Base-by-base conservation (phyloP, 2,113 vertebrate genomes). In the Calonectris borealis region DNA sequence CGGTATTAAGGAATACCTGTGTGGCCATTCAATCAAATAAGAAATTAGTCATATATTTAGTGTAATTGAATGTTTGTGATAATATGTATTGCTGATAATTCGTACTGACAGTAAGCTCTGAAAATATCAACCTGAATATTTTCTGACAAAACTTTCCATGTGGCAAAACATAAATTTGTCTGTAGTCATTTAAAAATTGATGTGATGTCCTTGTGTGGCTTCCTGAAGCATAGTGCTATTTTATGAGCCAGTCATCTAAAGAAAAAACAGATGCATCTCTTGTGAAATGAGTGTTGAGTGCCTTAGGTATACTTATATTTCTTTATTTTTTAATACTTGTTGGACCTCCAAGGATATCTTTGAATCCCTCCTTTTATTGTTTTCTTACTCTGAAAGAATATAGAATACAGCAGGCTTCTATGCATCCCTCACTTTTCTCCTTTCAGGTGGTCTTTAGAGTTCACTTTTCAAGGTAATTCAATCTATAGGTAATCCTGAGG, bases 121-220 rank as follows among this genome's bases (percentile, higher is more conserved):
- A 89, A 82, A 91, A 75, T 79, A 93, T 62, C 83, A 81, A 60
- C 83, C 83, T 83, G 65, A 90, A 57, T 93, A 64, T 94, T 93
- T 95, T 79, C 80, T 94, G 95, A 88, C 60, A 36, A 88, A 95
- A 68, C 26, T 52, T 94, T 79, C 54, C 42, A 83, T 93, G 68
- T 96, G 71, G 61, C 58, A 94, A 94, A 92, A 94, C 92, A 89
- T 77, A 86, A 69, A 87, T 88, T 93, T 91, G 70, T 36, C 93
- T 95, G 42, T 91, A 94, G 61, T 96, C 14, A 44, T 86, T 83
- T 75, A 72, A 95, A 91, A 95, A 95, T 46, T 76, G 76, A 73
- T 88, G 72, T 58, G 36, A 18, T 96, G 62, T 91, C 66, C 86
- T 93, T 64, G 34, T 29, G 80, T 75, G 69, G 48, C 82, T 95